Base-by-base conservation (phyloP, 2,797 vertebrate genomes). In the Acanthis flammea region DNA sequence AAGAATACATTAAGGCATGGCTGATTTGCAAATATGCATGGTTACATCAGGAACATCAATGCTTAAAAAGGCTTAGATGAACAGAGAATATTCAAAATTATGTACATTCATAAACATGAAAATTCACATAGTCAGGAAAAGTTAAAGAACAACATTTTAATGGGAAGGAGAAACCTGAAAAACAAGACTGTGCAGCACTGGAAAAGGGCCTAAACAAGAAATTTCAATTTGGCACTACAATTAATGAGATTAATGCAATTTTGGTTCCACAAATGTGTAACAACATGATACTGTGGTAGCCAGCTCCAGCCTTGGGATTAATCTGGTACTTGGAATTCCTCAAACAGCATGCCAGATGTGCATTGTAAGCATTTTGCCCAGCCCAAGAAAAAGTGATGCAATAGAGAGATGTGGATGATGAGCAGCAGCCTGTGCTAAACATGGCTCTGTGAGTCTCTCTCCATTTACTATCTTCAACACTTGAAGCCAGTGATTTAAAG, bases 121-220 rank as follows among this genome's bases (percentile, higher is more conserved):
- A 92, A 86, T 11, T 50, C 14, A 6, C 47, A 54, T 1, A 74
- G 41, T 19, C 30, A 85, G 79, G 41, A 57, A 66, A 72, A 28
- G 44, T 55, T 70, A 39, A 91, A 84, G 55, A 73, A 60, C 22
- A 62, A 55, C 57, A 71, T 54, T 76, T 10, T 60, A 67, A 89
- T 60, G 53, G 23, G 60, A 92, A 81, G 50, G 45, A 79, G 25
- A 88, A 97, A 95, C 90, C 71, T 82, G 88, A 79, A 94, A 93
- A 94, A 39, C 95, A 67, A 63, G 88, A 82, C 39, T 50, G 48
- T 14, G 39, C 25, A 66, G 31, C 10, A 24, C 9, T 63, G 70
- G 88, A 88, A 82, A 86, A 81, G 12, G 67, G 45, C 30, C 51
- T 75, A 50, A 90, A 68, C 53, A 78, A 76, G 57, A 70, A 5